A percentile compares a stretch with the other conserved stretches of the same genome.
Evolutionary conservation across 1,140 invertebrate species (phyloP).

Genomic region (Papilio dardanus): DNA sequence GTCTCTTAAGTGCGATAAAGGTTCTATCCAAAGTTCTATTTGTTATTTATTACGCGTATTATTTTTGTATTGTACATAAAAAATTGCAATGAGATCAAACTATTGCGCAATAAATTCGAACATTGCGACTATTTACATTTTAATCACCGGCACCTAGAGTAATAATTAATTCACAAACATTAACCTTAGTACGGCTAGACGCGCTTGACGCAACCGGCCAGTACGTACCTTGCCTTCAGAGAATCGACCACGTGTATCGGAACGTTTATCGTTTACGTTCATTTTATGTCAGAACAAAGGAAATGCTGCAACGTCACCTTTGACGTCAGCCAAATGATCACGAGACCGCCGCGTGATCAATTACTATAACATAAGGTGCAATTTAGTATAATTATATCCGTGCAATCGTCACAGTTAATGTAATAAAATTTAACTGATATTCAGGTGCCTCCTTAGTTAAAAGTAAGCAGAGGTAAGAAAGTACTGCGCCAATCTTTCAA

Average conservation of each 20-base stretch:
- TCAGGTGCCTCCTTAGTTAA: background rate
- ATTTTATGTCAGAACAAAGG: constrained; percentile 24
- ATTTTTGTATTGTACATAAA: background rate
- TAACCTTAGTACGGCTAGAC: constrained; percentile 6
- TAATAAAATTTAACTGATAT: background rate
- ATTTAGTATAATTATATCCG: background rate
- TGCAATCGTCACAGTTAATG: background rate
- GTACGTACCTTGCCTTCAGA: constrained; percentile 18
- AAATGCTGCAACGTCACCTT: constrained; percentile 34
- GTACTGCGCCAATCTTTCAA: no score
- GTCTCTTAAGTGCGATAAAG: background rate
- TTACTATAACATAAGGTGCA: constrained; percentile 9
- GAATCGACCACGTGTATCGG: constrained; percentile 24
- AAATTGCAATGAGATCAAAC: background rate
- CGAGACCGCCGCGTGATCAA: constrained; percentile 17
- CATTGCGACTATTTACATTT: background rate
- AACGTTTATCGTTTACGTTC: constrained; percentile 33
- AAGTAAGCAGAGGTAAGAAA: background rate
- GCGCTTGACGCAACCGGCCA: constrained; percentile 21
- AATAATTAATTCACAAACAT: constrained; percentile 13
- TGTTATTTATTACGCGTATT: background rate
- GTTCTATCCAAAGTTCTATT: no score
- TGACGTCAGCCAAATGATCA: constrained; percentile 32
- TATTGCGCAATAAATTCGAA: constrained; percentile 19
- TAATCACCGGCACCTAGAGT: background rate